Evolutionary conservation across 1,140 invertebrate species (phyloP).

Genomic region (Monochamus saltuarius): DNA sequence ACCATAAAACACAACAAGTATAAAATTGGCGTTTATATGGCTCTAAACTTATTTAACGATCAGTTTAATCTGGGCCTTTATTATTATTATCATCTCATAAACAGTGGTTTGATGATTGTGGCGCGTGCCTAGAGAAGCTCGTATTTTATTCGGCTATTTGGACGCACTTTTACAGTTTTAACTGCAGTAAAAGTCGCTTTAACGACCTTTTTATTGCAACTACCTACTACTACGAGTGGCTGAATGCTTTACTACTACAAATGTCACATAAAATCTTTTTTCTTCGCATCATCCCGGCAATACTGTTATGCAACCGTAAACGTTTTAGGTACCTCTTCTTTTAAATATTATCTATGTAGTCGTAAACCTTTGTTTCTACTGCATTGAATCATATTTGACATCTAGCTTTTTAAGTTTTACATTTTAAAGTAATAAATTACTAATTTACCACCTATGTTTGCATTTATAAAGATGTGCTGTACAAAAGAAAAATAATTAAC

Average conservation of each 20-base stretch:
- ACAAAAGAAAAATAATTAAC: too few species aligned
- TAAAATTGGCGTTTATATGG: conserved; percentile 50
- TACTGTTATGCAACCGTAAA: too few species aligned
- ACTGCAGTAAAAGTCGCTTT: conserved; percentile 51
- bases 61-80: conserved; percentile 47
- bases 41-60: conserved; percentile 48
- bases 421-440: too few species aligned
- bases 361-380: too few species aligned
- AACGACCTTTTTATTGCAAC: conserved; percentile 50
- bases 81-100: conserved; percentile 46
- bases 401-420: too few species aligned
- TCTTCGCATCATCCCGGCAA: neutral
- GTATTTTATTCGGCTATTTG: conserved; percentile 46
- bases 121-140: conserved; percentile 47
- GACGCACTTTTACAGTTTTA: conserved; percentile 52
- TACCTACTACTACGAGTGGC: conserved; percentile 39
- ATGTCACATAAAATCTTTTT: conserved; percentile 39
- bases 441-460: too few species aligned
- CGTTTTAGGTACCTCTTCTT: too few species aligned
- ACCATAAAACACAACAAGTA: conserved; percentile 35
- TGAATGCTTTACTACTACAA: conserved; percentile 38
- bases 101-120: conserved; percentile 44
- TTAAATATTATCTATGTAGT: too few species aligned
- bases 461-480: too few species aligned
- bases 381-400: too few species aligned